Conservation (phyloP, 2,113 vertebrate genomes). For the Propithecus coquereli region DNA sequence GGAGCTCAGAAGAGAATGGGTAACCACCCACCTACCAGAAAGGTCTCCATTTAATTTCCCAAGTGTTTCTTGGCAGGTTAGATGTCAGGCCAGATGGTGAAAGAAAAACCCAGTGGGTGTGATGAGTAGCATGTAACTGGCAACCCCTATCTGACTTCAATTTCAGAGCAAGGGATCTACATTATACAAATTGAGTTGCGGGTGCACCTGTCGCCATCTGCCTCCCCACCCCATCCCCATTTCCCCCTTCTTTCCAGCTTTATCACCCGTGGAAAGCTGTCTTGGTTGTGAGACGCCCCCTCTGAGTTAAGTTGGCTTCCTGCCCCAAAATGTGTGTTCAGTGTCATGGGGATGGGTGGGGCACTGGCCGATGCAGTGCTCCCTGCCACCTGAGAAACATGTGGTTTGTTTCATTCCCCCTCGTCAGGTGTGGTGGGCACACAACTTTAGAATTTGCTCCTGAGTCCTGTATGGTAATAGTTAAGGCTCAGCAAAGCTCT, state of each 20-base stretch:
- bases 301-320: not conserved
- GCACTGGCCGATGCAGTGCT: not conserved
- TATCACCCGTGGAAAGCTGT: not conserved
- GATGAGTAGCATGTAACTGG: not conserved
- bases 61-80: not conserved
- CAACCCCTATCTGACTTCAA: not conserved
- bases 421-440: not conserved
- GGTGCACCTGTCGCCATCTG: not conserved
- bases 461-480: not conserved
- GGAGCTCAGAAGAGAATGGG: not conserved
- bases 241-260: too few species aligned
- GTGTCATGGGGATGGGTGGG: not conserved
- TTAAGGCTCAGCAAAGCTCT: not conserved
- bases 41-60: not conserved
- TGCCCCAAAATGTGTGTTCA: not conserved
- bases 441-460: not conserved
- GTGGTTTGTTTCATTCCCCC: not conserved
- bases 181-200: not conserved
- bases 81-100: not conserved
- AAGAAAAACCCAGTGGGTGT: not conserved
- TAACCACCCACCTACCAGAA: not conserved
- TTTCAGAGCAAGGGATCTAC: not conserved
- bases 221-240: not conserved
- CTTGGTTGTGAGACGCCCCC: not conserved
- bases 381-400: not conserved